phyloP scores from a whole-genome alignment of 1,140 invertebrate genomes.

The Cephus cinctus region DNA sequence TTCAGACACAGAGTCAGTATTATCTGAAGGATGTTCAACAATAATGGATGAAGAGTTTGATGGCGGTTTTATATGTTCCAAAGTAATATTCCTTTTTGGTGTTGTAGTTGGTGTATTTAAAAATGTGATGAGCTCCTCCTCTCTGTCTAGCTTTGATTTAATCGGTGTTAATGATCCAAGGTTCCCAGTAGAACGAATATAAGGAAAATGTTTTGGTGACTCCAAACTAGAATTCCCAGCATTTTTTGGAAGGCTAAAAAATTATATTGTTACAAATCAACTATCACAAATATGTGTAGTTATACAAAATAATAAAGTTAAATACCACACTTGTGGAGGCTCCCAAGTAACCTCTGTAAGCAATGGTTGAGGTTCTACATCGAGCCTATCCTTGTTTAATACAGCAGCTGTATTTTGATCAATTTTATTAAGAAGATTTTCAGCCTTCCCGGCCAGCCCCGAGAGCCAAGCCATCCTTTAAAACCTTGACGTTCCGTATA shows the following conservation, averaged over 20 bases:
- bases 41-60: constrained; percentile 31
- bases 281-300: too few species aligned
- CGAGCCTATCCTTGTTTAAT: constrained; percentile 55
- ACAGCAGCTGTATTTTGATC: constrained; percentile 82
- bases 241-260: not conserved
- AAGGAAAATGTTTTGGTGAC: not conserved
- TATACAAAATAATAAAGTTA: too few species aligned
- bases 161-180: not conserved
- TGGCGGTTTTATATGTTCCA: constrained; percentile 19
- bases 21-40: constrained; percentile 32
- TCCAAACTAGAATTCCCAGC: not conserved
- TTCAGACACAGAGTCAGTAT: constrained; percentile 36
- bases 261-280: too few species aligned
- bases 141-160: not conserved
- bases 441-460: constrained; percentile 79
- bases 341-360: constrained; percentile 44
- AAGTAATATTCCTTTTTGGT: constrained; percentile 16
- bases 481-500: too few species aligned
- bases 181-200: not conserved
- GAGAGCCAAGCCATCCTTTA: constrained; percentile 90
- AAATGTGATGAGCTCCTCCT: constrained; percentile 27
- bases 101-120: constrained; percentile 27
- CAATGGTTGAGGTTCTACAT: constrained; percentile 19
- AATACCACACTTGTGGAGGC: constrained; percentile 31
- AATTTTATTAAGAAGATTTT: constrained; percentile 80